Evolutionary conservation across 2,888 invertebrate species (phyloP).

Genomic region (Zygogramma bicolorata): DNA sequence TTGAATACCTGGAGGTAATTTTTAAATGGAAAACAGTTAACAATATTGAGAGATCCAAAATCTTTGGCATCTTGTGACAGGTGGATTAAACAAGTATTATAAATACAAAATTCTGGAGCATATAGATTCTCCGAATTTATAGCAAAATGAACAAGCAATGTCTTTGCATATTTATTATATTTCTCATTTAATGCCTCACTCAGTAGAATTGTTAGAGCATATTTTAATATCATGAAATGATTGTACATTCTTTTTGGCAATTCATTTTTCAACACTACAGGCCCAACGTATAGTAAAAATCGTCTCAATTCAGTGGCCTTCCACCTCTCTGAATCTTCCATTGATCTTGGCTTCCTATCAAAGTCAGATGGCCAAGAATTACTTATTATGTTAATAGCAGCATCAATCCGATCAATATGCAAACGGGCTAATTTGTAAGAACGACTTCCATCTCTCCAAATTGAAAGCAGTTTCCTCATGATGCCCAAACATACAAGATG

Average conservation of each 20-base stretch:
- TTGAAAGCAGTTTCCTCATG: slow-evolving; percentile 6
- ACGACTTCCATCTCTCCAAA: slow-evolving; percentile 14
- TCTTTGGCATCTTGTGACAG: slow-evolving; percentile 24
- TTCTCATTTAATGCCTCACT: slow-evolving; percentile 25
- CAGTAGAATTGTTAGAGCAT: slow-evolving; percentile 33
- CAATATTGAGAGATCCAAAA: slow-evolving; percentile 25
- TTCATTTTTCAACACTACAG: slow-evolving; percentile 25
- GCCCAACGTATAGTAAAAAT: slow-evolving; percentile 32
- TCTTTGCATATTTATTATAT: slow-evolving; percentile 34
- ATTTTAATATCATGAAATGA: slow-evolving; percentile 34
- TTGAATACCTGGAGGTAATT: slow-evolving; percentile 29
- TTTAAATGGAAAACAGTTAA: slow-evolving; percentile 35
- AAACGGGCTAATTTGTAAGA: not conserved
- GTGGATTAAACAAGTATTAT: slow-evolving; percentile 30
- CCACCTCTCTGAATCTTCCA: slow-evolving; percentile 26
- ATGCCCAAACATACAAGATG: slow-evolving; percentile 14
- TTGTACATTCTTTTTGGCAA: slow-evolving; percentile 27
- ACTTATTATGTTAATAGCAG: not conserved
- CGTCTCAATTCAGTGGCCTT: slow-evolving; percentile 33
- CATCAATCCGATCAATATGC: not conserved
- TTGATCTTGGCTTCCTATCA: slow-evolving; percentile 31
- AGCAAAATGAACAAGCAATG: slow-evolving; percentile 25
- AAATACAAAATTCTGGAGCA: slow-evolving; percentile 25
- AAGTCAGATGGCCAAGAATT: slow-evolving; percentile 31
- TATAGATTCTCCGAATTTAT: slow-evolving; percentile 17